These are phyloP conservation scores for Callorhinus ursinus DNA, from an alignment of 2,113 vertebrate species.

Conservation along the genomic window DNA sequence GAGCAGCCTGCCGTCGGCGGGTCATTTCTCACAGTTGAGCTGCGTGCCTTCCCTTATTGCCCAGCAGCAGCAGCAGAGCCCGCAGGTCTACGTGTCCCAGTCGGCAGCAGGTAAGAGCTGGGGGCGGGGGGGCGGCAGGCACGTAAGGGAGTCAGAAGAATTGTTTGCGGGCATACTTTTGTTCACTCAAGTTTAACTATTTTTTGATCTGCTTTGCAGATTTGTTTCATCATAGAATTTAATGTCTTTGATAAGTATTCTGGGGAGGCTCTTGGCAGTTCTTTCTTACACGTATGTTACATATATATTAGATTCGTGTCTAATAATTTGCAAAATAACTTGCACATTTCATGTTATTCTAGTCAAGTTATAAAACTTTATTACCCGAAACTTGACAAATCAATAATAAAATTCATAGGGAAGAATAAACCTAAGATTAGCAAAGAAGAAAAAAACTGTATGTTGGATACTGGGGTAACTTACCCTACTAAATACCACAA, in stretches of 20 bases:
- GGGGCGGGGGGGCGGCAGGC: background rate
- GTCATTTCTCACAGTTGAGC: slow-evolving; percentile 96
- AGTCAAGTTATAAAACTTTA: background rate
- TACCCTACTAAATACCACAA: background rate
- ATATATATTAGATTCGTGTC: background rate
- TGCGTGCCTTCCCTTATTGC: slow-evolving; percentile 96
- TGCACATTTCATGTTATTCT: background rate
- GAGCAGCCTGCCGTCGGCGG: slow-evolving; percentile 91
- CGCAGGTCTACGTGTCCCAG: slow-evolving; percentile 98
- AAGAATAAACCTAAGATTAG: background rate
- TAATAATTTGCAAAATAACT: background rate
- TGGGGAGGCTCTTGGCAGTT: background rate
- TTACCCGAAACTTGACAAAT: slow-evolving; percentile 5
- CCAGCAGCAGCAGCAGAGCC: slow-evolving; percentile 96
- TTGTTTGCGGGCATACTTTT: background rate
- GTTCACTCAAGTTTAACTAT: background rate
- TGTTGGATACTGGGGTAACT: background rate
- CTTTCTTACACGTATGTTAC: background rate
- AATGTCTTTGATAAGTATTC: background rate
- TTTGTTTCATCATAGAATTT: background rate
- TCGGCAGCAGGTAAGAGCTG: slow-evolving; percentile 94
- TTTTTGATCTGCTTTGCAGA: background rate
- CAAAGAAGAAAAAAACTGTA: background rate
- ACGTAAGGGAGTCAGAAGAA: background rate
- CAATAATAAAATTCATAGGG: background rate